Percentiles rank a stretch among this genome's conserved stretches.
Evolutionary conservation across 2,113 vertebrate species (phyloP).

Genomic region (Xiphias gladius): DNA sequence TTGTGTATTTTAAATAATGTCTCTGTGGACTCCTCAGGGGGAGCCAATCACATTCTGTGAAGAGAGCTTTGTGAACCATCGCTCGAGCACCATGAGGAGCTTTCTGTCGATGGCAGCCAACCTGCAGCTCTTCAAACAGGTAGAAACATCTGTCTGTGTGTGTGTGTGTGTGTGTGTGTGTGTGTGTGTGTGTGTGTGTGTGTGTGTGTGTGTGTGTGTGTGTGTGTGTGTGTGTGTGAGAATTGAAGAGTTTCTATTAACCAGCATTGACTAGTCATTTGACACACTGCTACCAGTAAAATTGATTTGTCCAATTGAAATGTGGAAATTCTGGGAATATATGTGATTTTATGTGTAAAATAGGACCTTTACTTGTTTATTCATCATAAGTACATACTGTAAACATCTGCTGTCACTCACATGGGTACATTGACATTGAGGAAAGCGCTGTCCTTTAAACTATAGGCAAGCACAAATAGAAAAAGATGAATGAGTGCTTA

Average conservation of each 20-base stretch:
- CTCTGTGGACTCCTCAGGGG: constrained; percentile 84
- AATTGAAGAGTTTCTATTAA: neutral
- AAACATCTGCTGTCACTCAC: constrained; percentile 9
- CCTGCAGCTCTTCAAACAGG: constrained; percentile 99
- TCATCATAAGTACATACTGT: constrained; percentile 12
- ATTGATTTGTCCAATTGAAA: neutral
- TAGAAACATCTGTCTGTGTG: constrained; percentile 69
- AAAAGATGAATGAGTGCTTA: constrained; percentile 12
- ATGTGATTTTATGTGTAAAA: neutral
- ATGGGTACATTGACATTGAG: neutral
- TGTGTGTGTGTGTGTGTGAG: no score
- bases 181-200: constrained; percentile 1
- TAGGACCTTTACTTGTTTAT: neutral
- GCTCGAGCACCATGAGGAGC: constrained; percentile 91
- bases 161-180: constrained; percentile 27
- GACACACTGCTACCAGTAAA: neutral
- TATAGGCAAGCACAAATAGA: constrained; percentile 1
- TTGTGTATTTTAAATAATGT: constrained; percentile 17
- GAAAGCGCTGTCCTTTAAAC: neutral
- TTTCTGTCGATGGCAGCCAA: constrained; percentile 96
- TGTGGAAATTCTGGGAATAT: neutral
- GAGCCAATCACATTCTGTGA: constrained; percentile 96
- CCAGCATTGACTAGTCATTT: neutral
- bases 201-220: constrained; percentile 7
- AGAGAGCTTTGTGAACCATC: constrained; percentile 93